Evolutionary conservation across 2,797 vertebrate genomes (phyloP).

Genomic region (Amblyraja radiata): DNA sequence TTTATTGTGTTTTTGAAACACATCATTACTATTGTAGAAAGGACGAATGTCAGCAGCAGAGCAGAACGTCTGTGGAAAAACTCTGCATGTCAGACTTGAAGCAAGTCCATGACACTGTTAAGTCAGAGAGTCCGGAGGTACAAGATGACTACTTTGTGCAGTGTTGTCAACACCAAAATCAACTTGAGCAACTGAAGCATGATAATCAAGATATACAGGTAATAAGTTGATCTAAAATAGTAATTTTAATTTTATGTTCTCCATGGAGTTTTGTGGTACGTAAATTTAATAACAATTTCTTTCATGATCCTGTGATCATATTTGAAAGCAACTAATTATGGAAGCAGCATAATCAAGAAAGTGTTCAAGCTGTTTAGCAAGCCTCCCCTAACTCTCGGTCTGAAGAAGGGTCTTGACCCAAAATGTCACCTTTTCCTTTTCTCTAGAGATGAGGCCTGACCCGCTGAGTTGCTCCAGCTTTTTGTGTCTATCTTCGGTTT

Average conservation of each 20-base stretch:
- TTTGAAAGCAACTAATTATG: not conserved
- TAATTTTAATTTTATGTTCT: not conserved
- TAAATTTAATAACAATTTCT: not conserved
- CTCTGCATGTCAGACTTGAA: constrained; percentile 68
- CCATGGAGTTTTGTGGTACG: not conserved
- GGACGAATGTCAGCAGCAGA: constrained; percentile 61
- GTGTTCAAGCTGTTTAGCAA: not conserved
- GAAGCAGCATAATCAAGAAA: not conserved
- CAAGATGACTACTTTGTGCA: constrained; percentile 71
- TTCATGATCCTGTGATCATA: not conserved
- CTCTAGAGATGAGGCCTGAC: too few species aligned
- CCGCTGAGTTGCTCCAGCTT: too few species aligned
- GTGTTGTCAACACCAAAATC: constrained; percentile 61
- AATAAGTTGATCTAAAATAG: not conserved
- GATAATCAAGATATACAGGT: constrained; percentile 54
- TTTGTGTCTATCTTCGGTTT: too few species aligned
- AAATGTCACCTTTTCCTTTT: too few species aligned
- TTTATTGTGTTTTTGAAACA: not conserved
- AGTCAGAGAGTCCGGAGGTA: constrained; percentile 69
- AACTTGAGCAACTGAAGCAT: constrained; percentile 61
- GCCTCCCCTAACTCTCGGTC: not conserved
- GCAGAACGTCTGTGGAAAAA: constrained; percentile 58
- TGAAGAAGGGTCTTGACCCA: too few species aligned
- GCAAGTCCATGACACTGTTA: constrained; percentile 64
- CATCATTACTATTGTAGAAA: constrained; percentile 52